phyloP scores from a whole-genome alignment of 2,113 vertebrate species.

The Percopsis transmontana region DNA sequence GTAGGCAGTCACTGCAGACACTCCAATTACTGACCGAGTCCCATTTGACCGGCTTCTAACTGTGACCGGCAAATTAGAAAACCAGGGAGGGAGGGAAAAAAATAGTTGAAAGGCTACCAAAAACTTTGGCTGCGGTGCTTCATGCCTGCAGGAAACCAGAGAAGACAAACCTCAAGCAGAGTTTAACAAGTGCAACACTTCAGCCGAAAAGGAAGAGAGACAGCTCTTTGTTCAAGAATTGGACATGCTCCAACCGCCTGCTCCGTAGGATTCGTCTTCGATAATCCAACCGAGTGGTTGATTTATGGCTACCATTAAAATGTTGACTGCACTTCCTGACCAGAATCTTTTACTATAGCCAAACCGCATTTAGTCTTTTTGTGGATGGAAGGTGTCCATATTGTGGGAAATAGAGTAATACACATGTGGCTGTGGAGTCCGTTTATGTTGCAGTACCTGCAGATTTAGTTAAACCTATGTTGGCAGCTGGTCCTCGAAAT shows the following conservation, averaged over 20 bases:
- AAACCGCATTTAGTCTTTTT: constrained; percentile 17
- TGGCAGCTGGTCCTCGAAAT: constrained; percentile 30
- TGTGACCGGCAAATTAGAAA: constrained; percentile 72
- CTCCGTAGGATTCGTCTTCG: constrained; percentile 58
- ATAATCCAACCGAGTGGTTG: constrained; percentile 72
- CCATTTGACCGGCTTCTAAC: constrained; percentile 71
- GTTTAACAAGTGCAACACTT: constrained; percentile 57
- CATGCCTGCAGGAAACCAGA: constrained; percentile 42
- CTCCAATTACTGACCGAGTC: constrained; percentile 76
- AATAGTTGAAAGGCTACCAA: constrained; percentile 17
- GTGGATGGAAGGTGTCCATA: not conserved
- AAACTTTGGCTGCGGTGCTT: constrained; percentile 45
- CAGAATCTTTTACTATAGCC: constrained; percentile 42
- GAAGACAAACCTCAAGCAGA: constrained; percentile 47
- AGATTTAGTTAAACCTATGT: constrained; percentile 4
- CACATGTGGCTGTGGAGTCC: constrained; percentile 19
- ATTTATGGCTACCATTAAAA: constrained; percentile 72
- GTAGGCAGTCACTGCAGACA: constrained; percentile 70
- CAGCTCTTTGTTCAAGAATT: constrained; percentile 63
- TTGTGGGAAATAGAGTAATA: not conserved
- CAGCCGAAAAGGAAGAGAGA: constrained; percentile 47
- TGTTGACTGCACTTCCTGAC: constrained; percentile 67
- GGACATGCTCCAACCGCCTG: constrained; percentile 57
- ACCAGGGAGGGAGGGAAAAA: constrained; percentile 19
- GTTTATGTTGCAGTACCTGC: not conserved